These are phyloP conservation scores for Coregonus suidteri DNA, from an alignment of 2,797 vertebrate species.

Conservation along the genomic window DNA sequence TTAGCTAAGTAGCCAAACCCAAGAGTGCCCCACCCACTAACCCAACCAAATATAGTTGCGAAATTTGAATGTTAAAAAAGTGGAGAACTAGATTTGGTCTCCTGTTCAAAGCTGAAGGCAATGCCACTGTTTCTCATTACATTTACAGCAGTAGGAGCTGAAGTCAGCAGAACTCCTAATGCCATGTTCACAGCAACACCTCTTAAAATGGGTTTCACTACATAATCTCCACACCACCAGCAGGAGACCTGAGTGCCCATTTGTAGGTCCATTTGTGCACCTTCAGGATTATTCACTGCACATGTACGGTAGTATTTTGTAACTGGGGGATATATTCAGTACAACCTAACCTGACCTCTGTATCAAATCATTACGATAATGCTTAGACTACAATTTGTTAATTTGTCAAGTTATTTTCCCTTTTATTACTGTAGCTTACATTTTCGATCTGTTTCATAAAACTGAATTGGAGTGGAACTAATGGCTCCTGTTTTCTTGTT, in stretches of 20 bases:
- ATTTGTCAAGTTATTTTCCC: not conserved
- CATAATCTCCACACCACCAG: conserved; percentile 22
- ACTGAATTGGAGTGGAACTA: not conserved
- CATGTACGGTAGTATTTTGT: conserved; percentile 23
- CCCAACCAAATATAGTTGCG: too few relatives aligned
- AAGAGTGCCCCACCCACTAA: not conserved
- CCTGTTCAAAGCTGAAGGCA: conserved; percentile 55
- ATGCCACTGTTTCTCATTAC: conserved; percentile 53
- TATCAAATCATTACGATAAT: conserved; percentile 49
- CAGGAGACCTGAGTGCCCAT: conserved; percentile 15
- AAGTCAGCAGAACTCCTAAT: conserved; percentile 58
- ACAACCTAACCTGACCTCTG: conserved; percentile 36
- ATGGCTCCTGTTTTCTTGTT: conserved; percentile 11
- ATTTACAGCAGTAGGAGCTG: conserved; percentile 37
- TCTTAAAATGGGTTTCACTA: conserved; percentile 42
- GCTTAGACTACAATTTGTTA: conserved; percentile 28
- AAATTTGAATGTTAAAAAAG: too few relatives aligned
- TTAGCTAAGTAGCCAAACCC: not conserved
- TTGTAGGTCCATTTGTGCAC: conserved; percentile 43
- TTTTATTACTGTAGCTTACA: conserved; percentile 25
- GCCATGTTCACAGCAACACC: conserved; percentile 26
- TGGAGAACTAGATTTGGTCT: conserved; percentile 16
- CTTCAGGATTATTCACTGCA: conserved; percentile 31
- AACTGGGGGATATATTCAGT: not conserved
- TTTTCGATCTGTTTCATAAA: not conserved